A percentile compares a stretch with the other conserved stretches of the same genome.
These are phyloP conservation scores for Lipotes vexillifer DNA, from an alignment of 2,113 vertebrate genomes.

Conservation along the genomic window DNA sequence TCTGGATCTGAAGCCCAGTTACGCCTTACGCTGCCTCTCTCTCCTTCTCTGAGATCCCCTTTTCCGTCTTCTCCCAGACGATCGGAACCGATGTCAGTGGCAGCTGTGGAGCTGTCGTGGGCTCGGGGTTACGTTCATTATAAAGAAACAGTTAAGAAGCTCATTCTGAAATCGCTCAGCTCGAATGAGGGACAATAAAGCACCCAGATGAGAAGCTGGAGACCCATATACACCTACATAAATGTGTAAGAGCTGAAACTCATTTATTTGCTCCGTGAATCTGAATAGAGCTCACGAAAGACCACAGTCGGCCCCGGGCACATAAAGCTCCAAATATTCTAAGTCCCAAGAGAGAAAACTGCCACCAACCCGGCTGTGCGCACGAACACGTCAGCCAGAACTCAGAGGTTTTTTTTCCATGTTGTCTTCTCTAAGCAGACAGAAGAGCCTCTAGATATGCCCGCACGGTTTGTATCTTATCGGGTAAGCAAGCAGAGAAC, in stretches of 20 bases:
- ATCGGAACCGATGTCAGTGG: background rate
- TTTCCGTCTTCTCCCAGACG: background rate
- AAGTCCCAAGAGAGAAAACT: background rate
- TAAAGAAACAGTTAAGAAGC: conserved; percentile 34
- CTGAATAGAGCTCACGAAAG: conserved; percentile 19
- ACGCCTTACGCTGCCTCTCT: background rate
- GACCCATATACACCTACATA: conserved; percentile 24
- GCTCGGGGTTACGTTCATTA: conserved; percentile 1
- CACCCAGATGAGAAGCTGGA: conserved; percentile 40
- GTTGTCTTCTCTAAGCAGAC: conserved; percentile 28
- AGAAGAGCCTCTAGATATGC: background rate
- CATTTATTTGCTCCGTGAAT: conserved; percentile 38
- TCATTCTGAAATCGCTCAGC: conserved; percentile 46
- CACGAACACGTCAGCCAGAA: background rate
- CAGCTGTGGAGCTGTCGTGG: background rate
- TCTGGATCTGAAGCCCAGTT: background rate
- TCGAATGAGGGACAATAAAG: conserved; percentile 38
- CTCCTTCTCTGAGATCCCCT: background rate
- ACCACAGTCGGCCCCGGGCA: background rate
- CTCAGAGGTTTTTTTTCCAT: background rate
- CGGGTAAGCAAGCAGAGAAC: conserved; percentile 46
- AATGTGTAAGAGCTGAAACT: background rate
- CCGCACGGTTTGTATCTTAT: background rate
- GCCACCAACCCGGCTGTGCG: background rate
- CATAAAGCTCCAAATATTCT: background rate